Evolutionary conservation across 1,140 invertebrate genomes (phyloP).

Genomic region (Maconellicoccus hirsutus): DNA sequence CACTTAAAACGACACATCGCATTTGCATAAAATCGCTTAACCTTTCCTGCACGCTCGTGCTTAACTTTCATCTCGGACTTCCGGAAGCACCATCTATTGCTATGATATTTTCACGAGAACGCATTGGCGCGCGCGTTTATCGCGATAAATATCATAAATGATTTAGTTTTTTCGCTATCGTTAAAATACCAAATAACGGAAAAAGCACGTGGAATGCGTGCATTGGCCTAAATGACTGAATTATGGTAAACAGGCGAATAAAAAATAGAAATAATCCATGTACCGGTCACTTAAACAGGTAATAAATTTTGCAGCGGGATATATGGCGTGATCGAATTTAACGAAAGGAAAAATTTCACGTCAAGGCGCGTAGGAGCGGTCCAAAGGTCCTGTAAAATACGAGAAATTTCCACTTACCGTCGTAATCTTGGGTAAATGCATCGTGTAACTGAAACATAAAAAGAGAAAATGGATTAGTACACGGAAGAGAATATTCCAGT

Average conservation of each 20-base stretch:
- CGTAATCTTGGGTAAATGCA: constrained; percentile 26
- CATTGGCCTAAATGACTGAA: neutral
- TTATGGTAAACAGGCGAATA: neutral
- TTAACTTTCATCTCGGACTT: too few relatives aligned
- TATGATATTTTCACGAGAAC: too few relatives aligned
- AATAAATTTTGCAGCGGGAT: neutral
- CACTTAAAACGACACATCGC: too few relatives aligned
- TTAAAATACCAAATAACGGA: neutral
- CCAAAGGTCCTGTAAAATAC: neutral
- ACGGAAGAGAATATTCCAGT: neutral
- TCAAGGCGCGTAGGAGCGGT: too few relatives aligned
- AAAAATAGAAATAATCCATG: neutral
- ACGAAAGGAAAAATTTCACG: too few relatives aligned
- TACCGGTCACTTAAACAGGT: neutral
- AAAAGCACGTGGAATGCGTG: neutral
- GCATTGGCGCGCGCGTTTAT: neutral
- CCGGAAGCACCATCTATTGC: too few relatives aligned
- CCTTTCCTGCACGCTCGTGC: too few relatives aligned
- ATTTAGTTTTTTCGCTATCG: neutral
- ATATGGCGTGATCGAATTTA: neutral
- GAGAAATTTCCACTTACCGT: constrained; percentile 26
- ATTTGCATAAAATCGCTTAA: too few relatives aligned
- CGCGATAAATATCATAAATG: neutral
- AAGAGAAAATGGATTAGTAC: neutral
- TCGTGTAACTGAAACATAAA: constrained; percentile 24